Base-by-base conservation (phyloP, 2,113 vertebrate genomes). In the Herpetotheres cachinnans region DNA sequence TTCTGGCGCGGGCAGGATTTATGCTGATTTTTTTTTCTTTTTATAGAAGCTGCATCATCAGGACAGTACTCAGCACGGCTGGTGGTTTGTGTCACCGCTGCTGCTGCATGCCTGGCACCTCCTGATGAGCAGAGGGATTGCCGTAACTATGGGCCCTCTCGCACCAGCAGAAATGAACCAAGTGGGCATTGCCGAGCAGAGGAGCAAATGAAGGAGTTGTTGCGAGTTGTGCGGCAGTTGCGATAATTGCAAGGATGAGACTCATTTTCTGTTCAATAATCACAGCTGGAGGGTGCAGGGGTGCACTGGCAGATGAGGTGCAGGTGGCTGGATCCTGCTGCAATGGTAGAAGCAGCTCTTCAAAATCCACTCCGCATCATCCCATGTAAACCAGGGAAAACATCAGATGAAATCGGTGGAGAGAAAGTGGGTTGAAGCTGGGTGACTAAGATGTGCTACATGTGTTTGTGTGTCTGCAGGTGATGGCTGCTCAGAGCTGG, bases 191-290 rank as follows among this genome's bases (percentile, higher is more conserved):
- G 21, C 72, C 2, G 7, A 73, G 67, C 62, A 52, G 36, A 54
- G 47, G 9, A 82, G 77, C 40, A 34, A 30, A 7, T 3, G 3
- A 71, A 54, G 25, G n/a, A n/a, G 36, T 19, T 0, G 0, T 0
- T 15, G 34, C 3, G 18, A 58, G 66, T 29, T 0, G 0, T 21
- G 42, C 1, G 1, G 36, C n/a, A 70, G 40, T 1, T 32, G 62
- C 52, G 65, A 1, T 25, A 17, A 56, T 13, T 49, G 67, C 67
- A 30, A 21, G 63, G 69, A 1, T 54, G 22, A 34, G 40, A 24
- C 29, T 46, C 2, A 1, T n/a, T 70, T 65, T 58, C 50, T 55
- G 22, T 13, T 89, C 71, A 29, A 0, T 25, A 42, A 47, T 30
- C 20, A 2, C 19, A 26, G 62, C 80, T 69, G 89, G 54, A 94